Conservation (phyloP, 2,797 vertebrate species). For the Vespertilio murinus region DNA sequence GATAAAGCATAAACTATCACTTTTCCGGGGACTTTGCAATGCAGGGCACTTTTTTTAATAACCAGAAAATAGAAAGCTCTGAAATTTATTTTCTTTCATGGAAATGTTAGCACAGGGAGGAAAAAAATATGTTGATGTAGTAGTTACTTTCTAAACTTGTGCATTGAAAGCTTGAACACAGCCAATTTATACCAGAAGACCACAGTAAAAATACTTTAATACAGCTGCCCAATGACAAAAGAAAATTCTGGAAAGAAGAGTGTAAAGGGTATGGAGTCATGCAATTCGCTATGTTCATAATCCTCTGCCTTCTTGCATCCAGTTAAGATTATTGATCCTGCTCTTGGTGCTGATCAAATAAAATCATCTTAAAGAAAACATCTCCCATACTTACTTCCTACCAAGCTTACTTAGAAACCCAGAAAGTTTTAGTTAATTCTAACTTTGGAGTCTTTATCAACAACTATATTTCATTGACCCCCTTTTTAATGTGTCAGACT, state of each 20-base stretch:
- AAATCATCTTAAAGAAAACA: background rate
- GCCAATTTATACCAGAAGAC: background rate
- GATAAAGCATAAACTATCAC: background rate
- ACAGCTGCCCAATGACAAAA: background rate
- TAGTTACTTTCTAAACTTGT: background rate
- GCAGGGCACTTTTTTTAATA: conserved; percentile 26
- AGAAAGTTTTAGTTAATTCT: background rate
- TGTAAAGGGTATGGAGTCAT: background rate
- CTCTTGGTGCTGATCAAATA: background rate
- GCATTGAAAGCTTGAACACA: background rate
- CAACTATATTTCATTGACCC: background rate
- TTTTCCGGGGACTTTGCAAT: background rate
- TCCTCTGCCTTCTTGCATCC: background rate
- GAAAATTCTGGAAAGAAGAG: conserved; percentile 39
- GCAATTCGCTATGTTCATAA: background rate
- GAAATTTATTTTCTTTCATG: conserved; percentile 16
- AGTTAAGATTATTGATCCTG: background rate
- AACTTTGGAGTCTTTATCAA: background rate
- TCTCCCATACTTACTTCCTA: background rate
- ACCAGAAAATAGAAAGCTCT: background rate
- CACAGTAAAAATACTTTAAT: background rate
- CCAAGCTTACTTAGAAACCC: background rate
- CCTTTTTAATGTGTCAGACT: background rate
- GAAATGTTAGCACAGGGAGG: background rate
- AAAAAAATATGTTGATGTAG: background rate